These are phyloP conservation scores for Paelopatides confundens DNA, from an alignment of 53 echinoderm and acorn worm species.

Conservation along the genomic window DNA sequence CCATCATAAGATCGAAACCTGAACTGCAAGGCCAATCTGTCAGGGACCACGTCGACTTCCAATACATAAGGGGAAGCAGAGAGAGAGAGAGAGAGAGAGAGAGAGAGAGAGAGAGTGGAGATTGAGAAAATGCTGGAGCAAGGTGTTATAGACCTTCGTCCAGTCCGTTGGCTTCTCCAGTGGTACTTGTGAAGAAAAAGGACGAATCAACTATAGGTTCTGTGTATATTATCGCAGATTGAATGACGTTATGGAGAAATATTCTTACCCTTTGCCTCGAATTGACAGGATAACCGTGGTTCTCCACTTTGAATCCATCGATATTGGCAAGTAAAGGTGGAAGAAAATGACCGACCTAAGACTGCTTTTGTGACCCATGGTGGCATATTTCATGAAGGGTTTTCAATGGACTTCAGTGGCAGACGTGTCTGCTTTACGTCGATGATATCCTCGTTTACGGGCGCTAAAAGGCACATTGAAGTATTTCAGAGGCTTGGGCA, in stretches of 20 bases:
- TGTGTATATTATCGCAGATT: too few relatives aligned
- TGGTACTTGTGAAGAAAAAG: constrained; percentile 70
- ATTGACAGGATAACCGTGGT: constrained; percentile 40
- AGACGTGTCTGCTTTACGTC: constrained; percentile 40
- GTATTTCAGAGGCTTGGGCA: constrained; percentile 27
- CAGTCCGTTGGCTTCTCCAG: constrained; percentile 70
- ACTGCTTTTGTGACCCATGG: constrained; percentile 63
- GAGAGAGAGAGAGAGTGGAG: constrained; percentile 65
- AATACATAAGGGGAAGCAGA: background rate
- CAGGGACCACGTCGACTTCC: constrained; percentile 51
- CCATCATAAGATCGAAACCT: constrained; percentile 17
- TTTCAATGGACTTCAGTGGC: constrained; percentile 52
- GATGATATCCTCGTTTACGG: constrained; percentile 18
- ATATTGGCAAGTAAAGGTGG: constrained; percentile 53
- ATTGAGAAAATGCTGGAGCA: background rate
- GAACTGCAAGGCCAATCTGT: constrained; percentile 9
- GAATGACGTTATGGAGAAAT: too few relatives aligned
- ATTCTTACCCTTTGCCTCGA: constrained; percentile 40
- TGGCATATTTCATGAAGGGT: too few relatives aligned
- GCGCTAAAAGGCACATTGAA: constrained; percentile 23
- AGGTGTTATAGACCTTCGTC: constrained; percentile 50
- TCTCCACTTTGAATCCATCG: background rate
- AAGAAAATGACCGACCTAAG: constrained; percentile 50
- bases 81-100: constrained; percentile 37
- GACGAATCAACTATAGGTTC: constrained; percentile 35